phyloP scores from a whole-genome alignment of 2,888 invertebrate genomes.

The Watsonalla cultraria region DNA sequence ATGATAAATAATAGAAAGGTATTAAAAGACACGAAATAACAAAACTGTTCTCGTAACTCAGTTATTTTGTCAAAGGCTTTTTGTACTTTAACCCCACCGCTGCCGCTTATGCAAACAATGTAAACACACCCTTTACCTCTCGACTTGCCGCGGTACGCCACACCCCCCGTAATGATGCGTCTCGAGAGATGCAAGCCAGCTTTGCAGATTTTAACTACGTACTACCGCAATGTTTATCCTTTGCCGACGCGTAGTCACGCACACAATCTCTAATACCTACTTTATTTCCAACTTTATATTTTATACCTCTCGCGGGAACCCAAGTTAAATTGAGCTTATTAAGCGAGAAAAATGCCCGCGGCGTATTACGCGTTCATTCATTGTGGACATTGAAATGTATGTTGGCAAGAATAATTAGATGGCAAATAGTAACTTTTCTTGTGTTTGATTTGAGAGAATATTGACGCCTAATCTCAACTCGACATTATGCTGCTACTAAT shows the following conservation, averaged over 20 bases:
- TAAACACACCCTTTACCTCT: conserved; percentile 25
- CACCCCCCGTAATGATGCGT: conserved; percentile 68
- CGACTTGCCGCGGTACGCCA: conserved; percentile 46
- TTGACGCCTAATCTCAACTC: too few species aligned
- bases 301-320: neutral
- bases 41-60: too few species aligned
- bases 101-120: conserved; percentile 11
- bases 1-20: too few species aligned
- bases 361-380: neutral
- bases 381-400: neutral
- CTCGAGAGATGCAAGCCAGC: conserved; percentile 61
- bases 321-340: neutral
- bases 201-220: conserved; percentile 56
- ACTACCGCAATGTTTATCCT: conserved; percentile 36
- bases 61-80: too few species aligned
- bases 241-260: conserved; percentile 45
- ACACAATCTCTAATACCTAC: conserved; percentile 25
- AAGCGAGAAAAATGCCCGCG: neutral
- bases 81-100: conserved; percentile 7
- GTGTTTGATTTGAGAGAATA: too few species aligned
- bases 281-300: conserved; percentile 12
- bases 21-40: too few species aligned
- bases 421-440: too few species aligned
- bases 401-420: neutral
- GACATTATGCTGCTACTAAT: too few species aligned